Conservation (phyloP, 2,113 vertebrate species). For the Takifugu flavidus region DNA sequence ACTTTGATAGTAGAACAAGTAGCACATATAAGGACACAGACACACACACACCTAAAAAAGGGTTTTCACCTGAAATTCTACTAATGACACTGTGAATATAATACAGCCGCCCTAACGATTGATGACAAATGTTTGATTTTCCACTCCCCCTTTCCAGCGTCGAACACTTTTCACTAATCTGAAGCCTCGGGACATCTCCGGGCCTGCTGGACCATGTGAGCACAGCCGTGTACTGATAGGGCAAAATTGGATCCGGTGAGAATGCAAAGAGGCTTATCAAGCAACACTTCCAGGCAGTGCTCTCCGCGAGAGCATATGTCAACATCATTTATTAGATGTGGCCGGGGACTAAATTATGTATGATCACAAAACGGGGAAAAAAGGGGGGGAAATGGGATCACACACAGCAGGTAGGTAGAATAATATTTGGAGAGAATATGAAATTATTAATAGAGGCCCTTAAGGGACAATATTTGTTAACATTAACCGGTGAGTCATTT, state of each 20-base stretch:
- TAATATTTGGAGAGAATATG: slow-evolving; percentile 80
- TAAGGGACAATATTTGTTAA: slow-evolving; percentile 79
- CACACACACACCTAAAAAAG: background rate
- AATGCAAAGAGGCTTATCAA: slow-evolving; percentile 82
- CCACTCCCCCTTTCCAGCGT: slow-evolving; percentile 30
- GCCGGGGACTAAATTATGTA: slow-evolving; percentile 82
- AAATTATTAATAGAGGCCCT: slow-evolving; percentile 79
- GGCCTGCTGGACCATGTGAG: slow-evolving; percentile 73
- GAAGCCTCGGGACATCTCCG: slow-evolving; percentile 71
- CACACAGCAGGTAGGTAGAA: slow-evolving; percentile 76
- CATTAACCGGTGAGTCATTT: slow-evolving; percentile 75
- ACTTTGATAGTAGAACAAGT: no score
- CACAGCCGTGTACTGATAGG: slow-evolving; percentile 75
- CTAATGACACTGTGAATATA: background rate
- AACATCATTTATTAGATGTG: slow-evolving; percentile 84
- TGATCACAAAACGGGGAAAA: slow-evolving; percentile 75
- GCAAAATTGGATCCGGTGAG: slow-evolving; percentile 82
- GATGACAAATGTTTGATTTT: slow-evolving; percentile 61
- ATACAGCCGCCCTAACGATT: slow-evolving; percentile 8
- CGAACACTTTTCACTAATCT: slow-evolving; percentile 72
- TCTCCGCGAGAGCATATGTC: slow-evolving; percentile 81
- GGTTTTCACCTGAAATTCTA: background rate
- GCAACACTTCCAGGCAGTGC: slow-evolving; percentile 76
- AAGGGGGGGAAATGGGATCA: slow-evolving; percentile 54
- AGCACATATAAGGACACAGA: no score